Evolutionary conservation across 2,113 vertebrate genomes (phyloP).

Genomic region (Epinephelus moara): DNA sequence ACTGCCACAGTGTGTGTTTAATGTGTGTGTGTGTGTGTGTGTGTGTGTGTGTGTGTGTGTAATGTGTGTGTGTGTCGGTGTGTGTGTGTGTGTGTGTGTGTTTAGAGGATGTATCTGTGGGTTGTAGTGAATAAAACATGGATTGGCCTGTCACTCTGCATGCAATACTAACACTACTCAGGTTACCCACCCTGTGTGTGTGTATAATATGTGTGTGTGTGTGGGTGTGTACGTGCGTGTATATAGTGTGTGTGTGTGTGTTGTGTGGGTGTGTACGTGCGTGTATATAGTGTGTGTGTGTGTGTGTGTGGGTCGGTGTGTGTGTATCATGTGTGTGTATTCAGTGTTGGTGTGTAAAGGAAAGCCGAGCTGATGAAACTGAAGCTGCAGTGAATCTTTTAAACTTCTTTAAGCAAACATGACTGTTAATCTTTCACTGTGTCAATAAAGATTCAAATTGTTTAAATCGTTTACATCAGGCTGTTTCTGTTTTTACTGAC

Average conservation of each 20-base stretch:
- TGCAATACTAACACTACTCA: slow-evolving; percentile 58
- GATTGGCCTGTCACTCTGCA: slow-evolving; percentile 59
- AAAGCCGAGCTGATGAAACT: not conserved
- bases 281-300: not conserved
- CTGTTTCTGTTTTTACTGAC: no score
- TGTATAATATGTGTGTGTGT: slow-evolving; percentile 15
- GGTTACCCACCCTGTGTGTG: slow-evolving; percentile 25
- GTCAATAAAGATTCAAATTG: not conserved
- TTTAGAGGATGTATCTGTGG: slow-evolving; percentile 61
- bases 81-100: slow-evolving; percentile 34
- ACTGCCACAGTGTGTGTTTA: slow-evolving; percentile 28
- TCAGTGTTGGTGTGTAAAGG: not conserved
- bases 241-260: not conserved
- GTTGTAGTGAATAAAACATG: slow-evolving; percentile 72
- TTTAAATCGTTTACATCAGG: no score
- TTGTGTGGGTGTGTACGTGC: slow-evolving; percentile 15
- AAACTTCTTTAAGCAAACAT: not conserved
- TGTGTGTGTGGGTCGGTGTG: not conserved
- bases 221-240: slow-evolving; percentile 22
- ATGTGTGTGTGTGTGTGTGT: slow-evolving; percentile 37
- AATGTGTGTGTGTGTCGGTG: slow-evolving; percentile 31
- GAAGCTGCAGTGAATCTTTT: not conserved
- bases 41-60: slow-evolving; percentile 35
- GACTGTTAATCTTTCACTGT: not conserved
- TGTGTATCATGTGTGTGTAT: not conserved